A percentile compares a stretch with the other conserved stretches of the same genome.
Evolutionary conservation across 92 coral and sea anemone genomes (phyloP).

Genomic region (Porites divaricata): DNA sequence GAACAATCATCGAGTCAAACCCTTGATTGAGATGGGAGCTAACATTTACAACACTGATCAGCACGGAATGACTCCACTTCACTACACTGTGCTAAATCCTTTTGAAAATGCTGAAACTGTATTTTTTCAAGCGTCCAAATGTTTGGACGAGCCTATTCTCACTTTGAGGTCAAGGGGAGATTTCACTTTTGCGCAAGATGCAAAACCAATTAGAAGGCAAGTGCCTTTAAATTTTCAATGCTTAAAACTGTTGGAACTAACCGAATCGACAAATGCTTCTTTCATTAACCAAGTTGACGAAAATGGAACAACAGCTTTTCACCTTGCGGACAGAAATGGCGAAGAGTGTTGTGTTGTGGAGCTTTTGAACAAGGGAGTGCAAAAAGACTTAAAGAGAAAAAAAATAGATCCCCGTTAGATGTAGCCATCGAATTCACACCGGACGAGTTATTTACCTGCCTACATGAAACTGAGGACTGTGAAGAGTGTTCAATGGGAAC

Average conservation of each 20-base stretch:
- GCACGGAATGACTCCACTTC: conserved; percentile 55
- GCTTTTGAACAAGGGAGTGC: background rate
- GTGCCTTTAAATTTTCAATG: conserved; percentile 5
- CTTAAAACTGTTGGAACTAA: background rate
- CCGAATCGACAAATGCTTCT: background rate
- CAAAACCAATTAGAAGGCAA: background rate
- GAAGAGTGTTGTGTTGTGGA: conserved; percentile 21
- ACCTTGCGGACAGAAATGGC: conserved; percentile 59
- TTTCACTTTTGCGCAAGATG: background rate
- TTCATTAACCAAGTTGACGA: conserved; percentile 19
- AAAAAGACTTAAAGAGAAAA: background rate
- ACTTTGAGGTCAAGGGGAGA: conserved; percentile 11
- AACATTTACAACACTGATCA: conserved; percentile 26
- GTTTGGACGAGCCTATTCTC: background rate
- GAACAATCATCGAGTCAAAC: conserved; percentile 10
- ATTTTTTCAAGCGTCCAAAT: background rate
- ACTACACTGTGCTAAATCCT: conserved; percentile 26
- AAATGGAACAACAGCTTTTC: conserved; percentile 63
- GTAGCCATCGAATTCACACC: conserved; percentile 2
- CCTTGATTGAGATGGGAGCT: conserved; percentile 30
- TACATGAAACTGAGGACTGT: no score
- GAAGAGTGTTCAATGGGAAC: no score
- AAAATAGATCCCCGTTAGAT: conserved; percentile 8
- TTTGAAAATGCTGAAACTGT: background rate
- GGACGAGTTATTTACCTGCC: background rate